Conservation (phyloP, 1,140 invertebrate species). For the Lucilia cuprina region DNA sequence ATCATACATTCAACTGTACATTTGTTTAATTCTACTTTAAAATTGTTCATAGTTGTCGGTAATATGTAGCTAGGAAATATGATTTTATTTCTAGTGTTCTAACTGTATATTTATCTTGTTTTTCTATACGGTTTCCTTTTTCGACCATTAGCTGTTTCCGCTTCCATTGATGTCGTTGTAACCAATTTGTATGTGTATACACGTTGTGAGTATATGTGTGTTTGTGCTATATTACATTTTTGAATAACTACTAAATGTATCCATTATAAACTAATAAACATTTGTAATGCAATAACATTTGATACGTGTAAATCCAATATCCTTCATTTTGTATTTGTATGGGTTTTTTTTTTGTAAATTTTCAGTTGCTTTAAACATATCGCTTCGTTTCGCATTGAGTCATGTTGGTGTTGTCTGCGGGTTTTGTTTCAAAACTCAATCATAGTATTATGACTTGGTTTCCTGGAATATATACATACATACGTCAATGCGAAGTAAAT, state of each 20-base stretch:
- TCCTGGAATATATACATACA: not conserved
- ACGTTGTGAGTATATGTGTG: no score
- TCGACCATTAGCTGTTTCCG: not conserved
- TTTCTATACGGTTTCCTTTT: not conserved
- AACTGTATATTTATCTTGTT: constrained; percentile 1
- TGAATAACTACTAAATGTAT: not conserved
- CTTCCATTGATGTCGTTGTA: not conserved
- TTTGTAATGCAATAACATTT: not conserved
- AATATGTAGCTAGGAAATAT: not conserved
- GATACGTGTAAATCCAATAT: constrained; percentile 2
- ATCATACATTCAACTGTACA: not conserved
- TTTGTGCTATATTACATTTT: not conserved
- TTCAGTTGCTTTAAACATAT: not conserved
- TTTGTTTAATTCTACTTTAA: no score
- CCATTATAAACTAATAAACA: constrained; percentile 8
- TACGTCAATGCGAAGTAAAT: not conserved
- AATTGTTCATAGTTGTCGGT: not conserved
- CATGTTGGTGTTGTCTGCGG: not conserved
- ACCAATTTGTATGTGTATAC: no score
- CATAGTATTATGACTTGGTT: not conserved
- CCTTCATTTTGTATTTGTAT: not conserved
- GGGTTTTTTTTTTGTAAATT: not conserved
- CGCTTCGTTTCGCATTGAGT: not conserved
- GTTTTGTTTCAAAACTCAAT: not conserved
- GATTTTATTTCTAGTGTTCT: not conserved